Conservation (phyloP, 2,113 vertebrate genomes). For the Bombycilla garrulus region DNA sequence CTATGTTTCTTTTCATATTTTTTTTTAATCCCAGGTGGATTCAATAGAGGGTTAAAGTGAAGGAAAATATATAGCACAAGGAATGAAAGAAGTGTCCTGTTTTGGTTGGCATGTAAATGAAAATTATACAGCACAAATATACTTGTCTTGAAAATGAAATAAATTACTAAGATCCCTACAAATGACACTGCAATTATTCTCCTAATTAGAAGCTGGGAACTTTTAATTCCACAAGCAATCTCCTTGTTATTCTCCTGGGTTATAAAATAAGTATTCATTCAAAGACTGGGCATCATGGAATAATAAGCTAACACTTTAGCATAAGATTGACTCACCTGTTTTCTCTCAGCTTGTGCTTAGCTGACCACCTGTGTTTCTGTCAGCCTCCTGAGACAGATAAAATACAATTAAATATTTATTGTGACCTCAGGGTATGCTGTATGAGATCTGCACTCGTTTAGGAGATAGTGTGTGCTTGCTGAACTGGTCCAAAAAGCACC, state of each 20-base stretch:
- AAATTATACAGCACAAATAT: not conserved
- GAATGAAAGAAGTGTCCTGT: not conserved
- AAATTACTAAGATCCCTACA: not conserved
- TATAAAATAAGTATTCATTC: slow-evolving; percentile 24
- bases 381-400: slow-evolving; percentile 2
- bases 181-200: not conserved
- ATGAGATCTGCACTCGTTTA: not conserved
- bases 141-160: slow-evolving; percentile 4
- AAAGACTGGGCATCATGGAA: not conserved
- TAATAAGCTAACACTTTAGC: not conserved
- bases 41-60: not conserved
- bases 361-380: slow-evolving; percentile 3
- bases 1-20: too few species aligned
- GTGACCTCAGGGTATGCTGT: not conserved
- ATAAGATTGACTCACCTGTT: slow-evolving; percentile 15
- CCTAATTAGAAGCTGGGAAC: slow-evolving; percentile 10
- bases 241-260: not conserved
- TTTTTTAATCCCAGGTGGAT: not conserved
- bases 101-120: not conserved
- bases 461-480: not conserved
- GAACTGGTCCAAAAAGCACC: not conserved
- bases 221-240: not conserved
- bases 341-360: not conserved
- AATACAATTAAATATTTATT: slow-evolving; percentile 33
- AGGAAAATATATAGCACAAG: not conserved